Conservation (phyloP, 2,797 vertebrate genomes). For the Glyptemys insculpta region DNA sequence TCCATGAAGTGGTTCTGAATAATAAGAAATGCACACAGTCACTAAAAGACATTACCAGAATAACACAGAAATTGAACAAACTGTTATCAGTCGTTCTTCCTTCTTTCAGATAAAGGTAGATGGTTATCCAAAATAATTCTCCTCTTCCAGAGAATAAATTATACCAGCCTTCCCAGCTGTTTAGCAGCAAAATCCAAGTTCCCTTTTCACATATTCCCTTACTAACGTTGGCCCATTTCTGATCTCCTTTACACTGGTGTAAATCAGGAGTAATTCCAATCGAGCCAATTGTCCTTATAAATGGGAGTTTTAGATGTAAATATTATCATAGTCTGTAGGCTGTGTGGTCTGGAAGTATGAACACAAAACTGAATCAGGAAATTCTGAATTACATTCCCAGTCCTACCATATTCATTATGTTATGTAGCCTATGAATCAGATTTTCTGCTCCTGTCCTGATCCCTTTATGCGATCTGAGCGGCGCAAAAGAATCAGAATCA, state of each 20-base stretch:
- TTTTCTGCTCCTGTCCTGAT: constrained; percentile 1
- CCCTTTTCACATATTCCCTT: neutral
- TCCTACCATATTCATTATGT: neutral
- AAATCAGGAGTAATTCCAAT: neutral
- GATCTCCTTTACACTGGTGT: neutral
- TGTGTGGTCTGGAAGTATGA: neutral
- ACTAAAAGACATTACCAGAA: constrained; percentile 50
- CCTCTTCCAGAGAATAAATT: constrained; percentile 9
- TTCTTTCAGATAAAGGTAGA: constrained; percentile 15
- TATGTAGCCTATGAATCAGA: constrained; percentile 5
- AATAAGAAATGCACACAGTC: constrained; percentile 57
- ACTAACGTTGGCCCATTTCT: neutral
- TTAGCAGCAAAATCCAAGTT: neutral
- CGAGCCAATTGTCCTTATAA: neutral
- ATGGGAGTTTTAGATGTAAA: accelerated
- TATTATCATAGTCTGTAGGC: neutral
- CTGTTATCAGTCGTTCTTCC: neutral
- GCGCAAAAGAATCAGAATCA: neutral
- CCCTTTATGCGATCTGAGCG: neutral
- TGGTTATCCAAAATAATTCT: constrained; percentile 36
- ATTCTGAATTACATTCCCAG: constrained; percentile 4
- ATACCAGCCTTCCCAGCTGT: neutral
- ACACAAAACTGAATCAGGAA: neutral
- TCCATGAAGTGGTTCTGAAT: constrained; percentile 51
- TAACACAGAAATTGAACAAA: constrained; percentile 47